phyloP scores from a whole-genome alignment of 2,797 vertebrate species.

The Spheniscus humboldti region DNA sequence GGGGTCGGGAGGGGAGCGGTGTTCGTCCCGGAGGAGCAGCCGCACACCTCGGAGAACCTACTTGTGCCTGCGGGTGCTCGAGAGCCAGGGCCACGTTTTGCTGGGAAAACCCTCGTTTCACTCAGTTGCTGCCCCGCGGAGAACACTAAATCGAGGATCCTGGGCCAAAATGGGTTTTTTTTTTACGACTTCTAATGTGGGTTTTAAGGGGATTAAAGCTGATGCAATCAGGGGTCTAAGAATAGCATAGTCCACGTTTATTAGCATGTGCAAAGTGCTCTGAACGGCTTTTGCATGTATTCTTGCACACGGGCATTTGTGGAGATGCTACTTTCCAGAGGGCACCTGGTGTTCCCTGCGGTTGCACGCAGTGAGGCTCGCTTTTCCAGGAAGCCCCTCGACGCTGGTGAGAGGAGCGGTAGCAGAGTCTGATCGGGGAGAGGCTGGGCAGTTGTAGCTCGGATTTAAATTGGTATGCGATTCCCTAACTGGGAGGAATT shows the following conservation, averaged over 20 bases:
- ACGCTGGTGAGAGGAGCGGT: neutral
- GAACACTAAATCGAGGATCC: too few relatives aligned
- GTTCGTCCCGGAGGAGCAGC: neutral
- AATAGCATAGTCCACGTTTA: neutral
- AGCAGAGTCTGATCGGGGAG: neutral
- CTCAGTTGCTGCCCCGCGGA: neutral
- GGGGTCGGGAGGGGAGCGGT: neutral
- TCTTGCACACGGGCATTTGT: neutral
- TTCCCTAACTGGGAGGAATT: neutral
- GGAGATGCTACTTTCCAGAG: neutral
- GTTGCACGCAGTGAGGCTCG: fast-evolving
- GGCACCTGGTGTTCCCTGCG: neutral
- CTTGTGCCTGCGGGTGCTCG: neutral
- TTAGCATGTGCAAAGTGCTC: neutral
- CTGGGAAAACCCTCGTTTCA: neutral
- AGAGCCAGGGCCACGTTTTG: neutral
- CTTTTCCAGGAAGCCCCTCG: too few relatives aligned
- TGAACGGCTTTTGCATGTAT: neutral
- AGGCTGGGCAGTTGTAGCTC: neutral
- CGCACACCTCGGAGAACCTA: neutral
- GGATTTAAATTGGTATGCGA: fast-evolving
- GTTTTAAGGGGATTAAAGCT: neutral
- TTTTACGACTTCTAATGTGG: neutral
- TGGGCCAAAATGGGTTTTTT: neutral
- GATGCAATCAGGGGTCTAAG: neutral